Conservation (phyloP, 1,140 invertebrate genomes). For the Dermatophagoides farinae region DNA sequence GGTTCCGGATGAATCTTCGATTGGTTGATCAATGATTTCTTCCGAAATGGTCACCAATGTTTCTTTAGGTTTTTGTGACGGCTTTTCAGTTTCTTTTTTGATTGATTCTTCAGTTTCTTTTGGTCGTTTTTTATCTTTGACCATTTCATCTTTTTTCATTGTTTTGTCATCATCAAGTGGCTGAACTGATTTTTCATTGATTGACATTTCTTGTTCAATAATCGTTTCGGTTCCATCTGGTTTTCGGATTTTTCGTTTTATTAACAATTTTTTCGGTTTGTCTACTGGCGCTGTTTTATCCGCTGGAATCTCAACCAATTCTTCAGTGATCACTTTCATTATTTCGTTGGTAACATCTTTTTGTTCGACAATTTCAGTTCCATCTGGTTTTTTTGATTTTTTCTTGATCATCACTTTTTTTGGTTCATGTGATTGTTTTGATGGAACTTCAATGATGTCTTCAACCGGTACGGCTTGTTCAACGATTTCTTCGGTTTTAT, state of each 20-base stretch:
- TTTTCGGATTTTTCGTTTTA: not conserved
- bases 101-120: not conserved
- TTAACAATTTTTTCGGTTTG: not conserved
- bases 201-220: no score
- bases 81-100: no score
- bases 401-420: not conserved
- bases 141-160: not conserved
- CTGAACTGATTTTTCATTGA: no score
- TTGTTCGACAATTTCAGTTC: not conserved
- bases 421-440: no score
- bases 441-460: no score
- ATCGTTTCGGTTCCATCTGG: constrained; percentile 6
- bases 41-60: not conserved
- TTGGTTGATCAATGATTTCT: no score
- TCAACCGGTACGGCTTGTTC: constrained; percentile 3
- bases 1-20: no score
- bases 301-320: no score
- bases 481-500: not conserved
- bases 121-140: not conserved
- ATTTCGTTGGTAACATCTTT: no score
- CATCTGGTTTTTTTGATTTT: not conserved
- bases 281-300: no score
- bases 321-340: no score
- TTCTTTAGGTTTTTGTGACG: not conserved
- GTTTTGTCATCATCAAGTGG: no score